Base-by-base conservation (phyloP, 2,797 vertebrate species). In the Liparis tanakae region DNA sequence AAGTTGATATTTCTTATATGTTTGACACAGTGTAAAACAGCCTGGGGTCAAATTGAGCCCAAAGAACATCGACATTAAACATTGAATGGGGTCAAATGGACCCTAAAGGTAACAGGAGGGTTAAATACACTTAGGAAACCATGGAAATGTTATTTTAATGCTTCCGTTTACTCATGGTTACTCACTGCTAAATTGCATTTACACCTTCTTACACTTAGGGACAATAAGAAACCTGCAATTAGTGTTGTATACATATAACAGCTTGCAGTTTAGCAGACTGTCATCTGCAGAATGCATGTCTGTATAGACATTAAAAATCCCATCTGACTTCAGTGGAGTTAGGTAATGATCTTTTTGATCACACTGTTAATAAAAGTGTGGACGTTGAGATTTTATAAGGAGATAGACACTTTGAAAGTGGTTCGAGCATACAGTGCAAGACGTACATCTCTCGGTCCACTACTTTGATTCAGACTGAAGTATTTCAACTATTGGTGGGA, bases 281-380 rank as follows among this genome's bases (percentile, higher is more conserved):
- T 33, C 22, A 10, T 7, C 33, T 14, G 48, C 25, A 6, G 1
- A 69, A 43, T 67, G 43, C 54, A 75, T 55, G 73, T 77, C 58
- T 43, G 43, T 48, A 15, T 30, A 20, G 51, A 71, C 51, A 67
- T 72, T 72, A 60, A 60, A 72, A 76, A 61, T 74, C 51, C 34
- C 44, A 73, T 74, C 10, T 61, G 58, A 75, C 68, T 67, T 72
- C 44, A 73, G 43, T 46, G 20, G 33, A 53, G 41, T 59, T 59
- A 33, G 74, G 36, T 78, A 71, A 81, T 70, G 58, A 76, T 83
- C 53, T 17, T 69, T 73, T 72, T 25, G 17, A 46, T 71, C 44
- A 51, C 39, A 12, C 9, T 54, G 37, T 60, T 72, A 67, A 58
- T 50, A 53, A 43, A 72, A 57, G 25, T 13, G 10, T 41, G 55